phyloP scores from a whole-genome alignment of 2,113 vertebrate species.

The Tyrannus savana region DNA sequence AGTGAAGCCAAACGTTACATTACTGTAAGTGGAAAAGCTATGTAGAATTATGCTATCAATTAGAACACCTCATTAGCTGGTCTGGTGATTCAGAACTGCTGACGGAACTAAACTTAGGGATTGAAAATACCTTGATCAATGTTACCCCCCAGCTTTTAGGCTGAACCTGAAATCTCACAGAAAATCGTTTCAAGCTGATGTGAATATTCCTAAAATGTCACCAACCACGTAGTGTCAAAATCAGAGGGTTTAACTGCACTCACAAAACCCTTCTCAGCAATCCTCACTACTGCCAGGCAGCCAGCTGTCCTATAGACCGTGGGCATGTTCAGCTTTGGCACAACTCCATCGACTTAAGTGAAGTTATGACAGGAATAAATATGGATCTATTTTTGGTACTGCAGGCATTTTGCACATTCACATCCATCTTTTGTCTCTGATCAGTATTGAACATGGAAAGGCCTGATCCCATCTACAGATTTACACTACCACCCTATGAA shows the following conservation, averaged over 20 bases:
- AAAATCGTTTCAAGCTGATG: background rate
- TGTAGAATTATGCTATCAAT: slow-evolving; percentile 15
- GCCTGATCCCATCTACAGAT: background rate
- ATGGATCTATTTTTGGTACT: background rate
- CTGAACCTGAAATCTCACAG: background rate
- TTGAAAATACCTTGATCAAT: slow-evolving; percentile 18
- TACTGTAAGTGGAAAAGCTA: slow-evolving; percentile 15
- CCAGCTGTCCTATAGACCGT: background rate
- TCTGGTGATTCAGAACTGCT: slow-evolving; percentile 31
- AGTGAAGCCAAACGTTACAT: slow-evolving; percentile 1
- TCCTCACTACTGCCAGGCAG: background rate
- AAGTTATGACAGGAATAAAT: slow-evolving; percentile 36
- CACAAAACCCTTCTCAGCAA: background rate
- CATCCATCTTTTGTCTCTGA: background rate
- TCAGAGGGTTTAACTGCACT: background rate
- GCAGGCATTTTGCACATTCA: background rate
- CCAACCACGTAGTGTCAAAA: background rate
- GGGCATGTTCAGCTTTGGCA: background rate
- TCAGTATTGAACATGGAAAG: background rate
- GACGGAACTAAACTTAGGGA: slow-evolving; percentile 15
- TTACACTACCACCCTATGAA: fast-evolving
- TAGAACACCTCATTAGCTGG: slow-evolving; percentile 34
- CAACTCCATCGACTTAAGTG: background rate
- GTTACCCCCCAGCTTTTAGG: background rate
- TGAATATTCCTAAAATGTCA: background rate